phyloP scores from a whole-genome alignment of 2,888 invertebrate genomes.

The Macroteleia sp. region DNA sequence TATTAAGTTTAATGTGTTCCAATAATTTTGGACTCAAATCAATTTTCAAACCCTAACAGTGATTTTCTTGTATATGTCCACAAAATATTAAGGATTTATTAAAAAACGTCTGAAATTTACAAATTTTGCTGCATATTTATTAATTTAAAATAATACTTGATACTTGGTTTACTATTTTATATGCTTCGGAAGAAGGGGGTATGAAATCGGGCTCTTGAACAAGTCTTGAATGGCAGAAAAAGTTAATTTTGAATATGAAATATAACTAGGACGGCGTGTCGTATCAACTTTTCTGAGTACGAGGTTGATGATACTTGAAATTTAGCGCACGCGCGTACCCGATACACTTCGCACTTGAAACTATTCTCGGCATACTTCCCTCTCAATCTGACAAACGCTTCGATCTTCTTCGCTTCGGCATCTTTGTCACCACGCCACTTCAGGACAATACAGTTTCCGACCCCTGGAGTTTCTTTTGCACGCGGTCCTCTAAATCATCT shows the following conservation, averaged over 20 bases:
- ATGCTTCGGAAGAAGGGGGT: too few relatives aligned
- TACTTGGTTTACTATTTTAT: too few relatives aligned
- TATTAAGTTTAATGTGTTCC: too few relatives aligned
- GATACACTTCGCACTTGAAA: slow-evolving; percentile 73
- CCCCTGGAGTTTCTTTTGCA: slow-evolving; percentile 65
- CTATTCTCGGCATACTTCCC: slow-evolving; percentile 61
- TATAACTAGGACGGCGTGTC: slow-evolving; percentile 71
- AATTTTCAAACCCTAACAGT: too few relatives aligned
- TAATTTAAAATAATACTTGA: too few relatives aligned
- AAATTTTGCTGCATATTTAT: too few relatives aligned
- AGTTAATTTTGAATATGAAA: slow-evolving; percentile 44
- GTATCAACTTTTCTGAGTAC: slow-evolving; percentile 75
- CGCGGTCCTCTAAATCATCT: slow-evolving; percentile 67
- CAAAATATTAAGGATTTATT: too few relatives aligned
- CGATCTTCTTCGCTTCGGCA: slow-evolving; percentile 64
- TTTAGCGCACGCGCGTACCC: slow-evolving; percentile 66
- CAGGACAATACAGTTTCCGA: slow-evolving; percentile 75
- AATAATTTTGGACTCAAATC: too few relatives aligned
- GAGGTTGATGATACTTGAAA: slow-evolving; percentile 78
- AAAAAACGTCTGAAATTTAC: too few relatives aligned
- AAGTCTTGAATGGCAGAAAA: too few relatives aligned
- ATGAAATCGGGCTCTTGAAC: too few relatives aligned
- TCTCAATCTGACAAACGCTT: slow-evolving; percentile 66
- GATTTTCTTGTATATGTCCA: too few relatives aligned
- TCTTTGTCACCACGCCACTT: slow-evolving; percentile 70